These are phyloP conservation scores for Amblyopsis rosae DNA, from an alignment of 2,113 vertebrate species.

Conservation along the genomic window DNA sequence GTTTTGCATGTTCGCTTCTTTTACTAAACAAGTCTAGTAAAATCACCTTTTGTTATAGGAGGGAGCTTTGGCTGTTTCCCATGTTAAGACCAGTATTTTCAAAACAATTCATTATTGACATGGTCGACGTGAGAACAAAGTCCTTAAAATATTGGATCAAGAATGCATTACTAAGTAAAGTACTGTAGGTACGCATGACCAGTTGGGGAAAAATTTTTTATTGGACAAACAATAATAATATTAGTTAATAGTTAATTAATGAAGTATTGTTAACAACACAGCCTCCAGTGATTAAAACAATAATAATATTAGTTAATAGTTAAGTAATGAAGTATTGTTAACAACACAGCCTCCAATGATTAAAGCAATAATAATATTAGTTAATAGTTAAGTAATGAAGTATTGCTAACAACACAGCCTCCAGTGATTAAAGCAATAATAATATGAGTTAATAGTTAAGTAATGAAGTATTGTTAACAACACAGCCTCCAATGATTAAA, in stretches of 20 bases:
- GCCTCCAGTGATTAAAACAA: too few species aligned
- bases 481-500: neutral
- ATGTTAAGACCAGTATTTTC: neutral
- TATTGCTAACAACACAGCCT: neutral
- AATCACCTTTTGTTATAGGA: slow-evolving; percentile 16
- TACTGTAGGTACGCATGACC: neutral
- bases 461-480: neutral
- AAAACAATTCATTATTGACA: neutral
- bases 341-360: neutral
- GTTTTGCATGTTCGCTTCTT: slow-evolving; percentile 61
- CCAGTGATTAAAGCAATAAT: too few species aligned
- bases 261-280: neutral
- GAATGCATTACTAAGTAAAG: neutral
- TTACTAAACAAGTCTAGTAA: slow-evolving; percentile 42
- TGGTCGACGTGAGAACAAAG: neutral
- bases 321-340: neutral
- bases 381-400: neutral
- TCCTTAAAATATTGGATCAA: neutral
- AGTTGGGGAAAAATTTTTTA: neutral
- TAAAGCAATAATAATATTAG: neutral
- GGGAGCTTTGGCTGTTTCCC: neutral
- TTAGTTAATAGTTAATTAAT: neutral
- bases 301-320: neutral
- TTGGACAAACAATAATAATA: neutral
- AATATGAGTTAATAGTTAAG: neutral